Evolutionary conservation across 2,797 vertebrate genomes (phyloP), one percentile per base, ranked within the genome.

Genomic region (Pseudomugil gertrudae): DNA sequence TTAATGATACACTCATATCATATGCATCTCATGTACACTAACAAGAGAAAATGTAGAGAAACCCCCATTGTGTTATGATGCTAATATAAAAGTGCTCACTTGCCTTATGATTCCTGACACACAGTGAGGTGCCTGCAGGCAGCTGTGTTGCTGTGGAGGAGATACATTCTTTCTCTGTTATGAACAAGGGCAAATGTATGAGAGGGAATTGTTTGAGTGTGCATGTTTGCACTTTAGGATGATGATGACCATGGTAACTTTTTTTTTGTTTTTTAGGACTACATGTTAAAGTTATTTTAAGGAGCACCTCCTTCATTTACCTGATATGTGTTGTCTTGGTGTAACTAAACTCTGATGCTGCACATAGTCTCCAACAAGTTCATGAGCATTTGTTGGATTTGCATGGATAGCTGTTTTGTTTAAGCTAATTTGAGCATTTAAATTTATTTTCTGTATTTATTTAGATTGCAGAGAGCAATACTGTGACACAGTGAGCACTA

Each of bases 141-240:
- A 58, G 43, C 30, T 36, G 1, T 30, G 15, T n/a, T 27, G n/a
- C 53, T 53, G 1, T 38, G 23, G 17, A 35, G 64, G n/a, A 63
- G 52, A 61, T 51, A 14, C 52, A 72, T 23, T 30, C 40, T 77
- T n/a, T 35, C 47, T 38, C 32, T 54, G 36, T 64, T 76, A 69
- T 78, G 36, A 77, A 70, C 43, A 21, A 7, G 89, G 74, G 88
- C 90, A 93, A 89, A 94, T 91, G 84, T 90, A 94, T 91, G 84
- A 89, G 87, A 91, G 90, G 87, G 87, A 92, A 92, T 83, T 90
- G 78, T 91, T 74, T 89, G 63, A 73, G 66, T 54, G 50, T 7
- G 23, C 61, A 53, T 69, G 9, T 76, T 29, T 81, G 56, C 40
- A 56, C 91, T 87, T 57, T 33, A 24, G 35, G 52, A 43, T n/a